Evolutionary conservation across 2,888 invertebrate species (phyloP).

Genomic region (Drosophila phalerata): DNA sequence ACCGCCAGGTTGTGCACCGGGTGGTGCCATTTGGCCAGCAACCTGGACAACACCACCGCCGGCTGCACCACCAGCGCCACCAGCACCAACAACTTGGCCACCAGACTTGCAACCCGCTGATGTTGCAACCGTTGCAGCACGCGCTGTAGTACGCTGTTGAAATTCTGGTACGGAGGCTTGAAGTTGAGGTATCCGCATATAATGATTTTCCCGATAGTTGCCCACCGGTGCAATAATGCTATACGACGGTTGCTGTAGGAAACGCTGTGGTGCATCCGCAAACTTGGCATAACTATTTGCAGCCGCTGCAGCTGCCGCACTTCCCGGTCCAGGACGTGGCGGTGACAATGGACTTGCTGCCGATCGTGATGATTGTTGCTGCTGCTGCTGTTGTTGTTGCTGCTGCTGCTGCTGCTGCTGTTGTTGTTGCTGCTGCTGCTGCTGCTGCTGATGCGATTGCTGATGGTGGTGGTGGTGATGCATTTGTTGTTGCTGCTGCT

Average conservation of each 20-base stretch:
- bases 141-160: slow-evolving; percentile 76
- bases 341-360: slow-evolving; percentile 85
- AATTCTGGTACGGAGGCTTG: slow-evolving; percentile 81
- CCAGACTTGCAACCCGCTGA: slow-evolving; percentile 45
- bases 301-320: slow-evolving; percentile 80
- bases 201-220: slow-evolving; percentile 85
- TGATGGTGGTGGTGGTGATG: slow-evolving; percentile 74
- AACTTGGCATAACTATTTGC: slow-evolving; percentile 84
- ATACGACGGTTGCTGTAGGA: slow-evolving; percentile 84
- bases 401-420: slow-evolving; percentile 77
- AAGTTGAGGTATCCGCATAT: slow-evolving; percentile 84
- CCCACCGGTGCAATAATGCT: slow-evolving; percentile 83
- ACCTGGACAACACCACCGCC: slow-evolving; percentile 70
- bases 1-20: slow-evolving; percentile 61
- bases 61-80: slow-evolving; percentile 38
- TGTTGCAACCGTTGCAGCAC: slow-evolving; percentile 71
- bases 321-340: slow-evolving; percentile 83
- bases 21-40: slow-evolving; percentile 65
- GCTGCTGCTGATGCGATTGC: slow-evolving; percentile 70
- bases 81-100: slow-evolving; percentile 36
- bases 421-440: slow-evolving; percentile 65
- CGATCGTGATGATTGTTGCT: slow-evolving; percentile 83
- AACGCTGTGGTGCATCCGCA: slow-evolving; percentile 84
- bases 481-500: slow-evolving; percentile 82
- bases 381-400: slow-evolving; percentile 73